These are phyloP conservation scores for Bos indicus DNA, from an alignment of 2,113 vertebrate genomes.

Conservation along the genomic window DNA sequence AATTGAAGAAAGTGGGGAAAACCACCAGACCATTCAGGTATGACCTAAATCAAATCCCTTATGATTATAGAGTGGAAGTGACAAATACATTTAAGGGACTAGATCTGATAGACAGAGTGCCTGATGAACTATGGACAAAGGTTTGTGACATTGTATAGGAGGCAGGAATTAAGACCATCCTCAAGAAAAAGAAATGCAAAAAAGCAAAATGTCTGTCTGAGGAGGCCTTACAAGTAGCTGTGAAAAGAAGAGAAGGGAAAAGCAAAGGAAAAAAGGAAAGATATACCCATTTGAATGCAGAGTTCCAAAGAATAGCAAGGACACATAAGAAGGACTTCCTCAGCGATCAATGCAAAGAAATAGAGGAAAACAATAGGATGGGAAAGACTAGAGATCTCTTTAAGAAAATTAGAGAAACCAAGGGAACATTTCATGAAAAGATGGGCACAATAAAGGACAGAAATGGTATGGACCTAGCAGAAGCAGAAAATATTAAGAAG, in stretches of 20 bases:
- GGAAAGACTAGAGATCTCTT: not conserved
- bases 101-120: not conserved
- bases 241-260: not conserved
- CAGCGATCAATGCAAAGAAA: not conserved
- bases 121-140: not conserved
- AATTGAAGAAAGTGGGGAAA: not conserved
- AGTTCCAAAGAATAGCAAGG: not conserved
- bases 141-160: not conserved
- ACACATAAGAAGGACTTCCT: not conserved
- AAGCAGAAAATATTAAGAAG: not conserved
- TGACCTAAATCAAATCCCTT: not conserved
- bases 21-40: not conserved
- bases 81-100: not conserved
- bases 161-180: not conserved
- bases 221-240: not conserved
- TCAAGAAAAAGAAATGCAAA: not conserved
- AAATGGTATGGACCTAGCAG: not conserved
- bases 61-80: not conserved
- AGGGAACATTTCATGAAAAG: not conserved
- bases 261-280: not conserved
- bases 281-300: not conserved
- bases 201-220: not conserved
- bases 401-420: not conserved
- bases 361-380: not conserved
- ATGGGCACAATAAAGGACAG: not conserved